These are phyloP conservation scores for Gymnopithys bicolor DNA, from an alignment of 2,797 vertebrate species.

Conservation along the genomic window DNA sequence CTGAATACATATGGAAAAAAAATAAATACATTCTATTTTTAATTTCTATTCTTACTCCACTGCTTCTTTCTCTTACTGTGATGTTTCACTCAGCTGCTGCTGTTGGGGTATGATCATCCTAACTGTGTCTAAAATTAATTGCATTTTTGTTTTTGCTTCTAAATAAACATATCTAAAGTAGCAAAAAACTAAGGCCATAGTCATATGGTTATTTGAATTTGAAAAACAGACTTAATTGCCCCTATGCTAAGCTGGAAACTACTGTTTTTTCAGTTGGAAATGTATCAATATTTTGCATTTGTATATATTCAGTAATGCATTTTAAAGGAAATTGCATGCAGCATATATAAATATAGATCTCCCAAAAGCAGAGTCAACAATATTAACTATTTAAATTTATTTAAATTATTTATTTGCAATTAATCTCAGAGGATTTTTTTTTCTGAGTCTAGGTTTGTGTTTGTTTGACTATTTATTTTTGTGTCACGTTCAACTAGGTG, in stretches of 20 bases:
- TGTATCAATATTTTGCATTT: not conserved
- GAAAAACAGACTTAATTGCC: not conserved
- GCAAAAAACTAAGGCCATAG: not conserved
- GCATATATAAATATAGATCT: not conserved
- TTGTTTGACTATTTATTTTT: not conserved
- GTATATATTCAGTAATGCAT: not conserved
- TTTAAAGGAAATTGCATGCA: not conserved
- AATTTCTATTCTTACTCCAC: not conserved
- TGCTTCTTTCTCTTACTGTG: not conserved
- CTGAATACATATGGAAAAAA: not conserved
- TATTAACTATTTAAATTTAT: not conserved
- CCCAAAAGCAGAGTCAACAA: not conserved
- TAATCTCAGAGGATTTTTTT: not conserved
- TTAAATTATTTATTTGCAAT: not conserved
- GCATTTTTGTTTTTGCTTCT: not conserved
- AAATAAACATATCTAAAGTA: not conserved
- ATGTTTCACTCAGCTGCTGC: not conserved
- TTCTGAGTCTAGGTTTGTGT: not conserved
- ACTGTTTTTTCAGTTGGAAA: not conserved
- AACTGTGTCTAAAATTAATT: not conserved
- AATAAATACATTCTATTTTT: not conserved
- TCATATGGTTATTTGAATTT: not conserved
- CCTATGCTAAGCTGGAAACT: not conserved
- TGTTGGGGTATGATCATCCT: not conserved
- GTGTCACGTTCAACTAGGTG: not conserved